Evolutionary conservation across 1,140 invertebrate genomes (phyloP).

Genomic region (Cydia fagiglandana): DNA sequence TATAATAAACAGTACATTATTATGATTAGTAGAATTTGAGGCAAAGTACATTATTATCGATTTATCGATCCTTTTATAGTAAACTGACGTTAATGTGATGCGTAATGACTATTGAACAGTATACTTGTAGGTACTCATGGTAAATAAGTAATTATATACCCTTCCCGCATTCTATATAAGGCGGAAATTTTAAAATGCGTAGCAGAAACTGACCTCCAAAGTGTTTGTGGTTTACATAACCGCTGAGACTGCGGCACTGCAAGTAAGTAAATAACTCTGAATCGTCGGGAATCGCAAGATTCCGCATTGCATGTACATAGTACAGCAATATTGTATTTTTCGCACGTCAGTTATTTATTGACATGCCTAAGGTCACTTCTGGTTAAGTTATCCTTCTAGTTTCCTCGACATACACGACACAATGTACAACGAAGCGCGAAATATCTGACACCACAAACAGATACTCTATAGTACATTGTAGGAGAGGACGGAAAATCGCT

Average conservation of each 20-base stretch:
- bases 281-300: conserved; percentile 1
- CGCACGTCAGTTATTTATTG: conserved; percentile 11
- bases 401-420: neutral
- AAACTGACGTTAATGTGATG: neutral
- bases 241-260: neutral
- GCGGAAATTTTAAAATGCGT: conserved; percentile 19
- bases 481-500: no score
- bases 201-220: conserved; percentile 6
- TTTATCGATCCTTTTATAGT: neutral
- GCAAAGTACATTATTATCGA: neutral
- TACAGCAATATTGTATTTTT: conserved; percentile 17
- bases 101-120: neutral
- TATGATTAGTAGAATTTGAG: neutral
- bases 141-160: conserved; percentile 16
- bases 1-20: neutral
- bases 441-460: neutral
- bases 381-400: conserved; percentile 22
- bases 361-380: conserved; percentile 22
- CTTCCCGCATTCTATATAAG: conserved; percentile 11
- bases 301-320: conserved; percentile 20
- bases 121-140: neutral
- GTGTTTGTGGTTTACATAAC: conserved; percentile 26
- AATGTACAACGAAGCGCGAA: conserved; percentile 1
- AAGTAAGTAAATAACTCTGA: neutral
- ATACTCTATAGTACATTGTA: no score